Conservation (phyloP, 2,888 invertebrate species). For the Cenopis cana region DNA sequence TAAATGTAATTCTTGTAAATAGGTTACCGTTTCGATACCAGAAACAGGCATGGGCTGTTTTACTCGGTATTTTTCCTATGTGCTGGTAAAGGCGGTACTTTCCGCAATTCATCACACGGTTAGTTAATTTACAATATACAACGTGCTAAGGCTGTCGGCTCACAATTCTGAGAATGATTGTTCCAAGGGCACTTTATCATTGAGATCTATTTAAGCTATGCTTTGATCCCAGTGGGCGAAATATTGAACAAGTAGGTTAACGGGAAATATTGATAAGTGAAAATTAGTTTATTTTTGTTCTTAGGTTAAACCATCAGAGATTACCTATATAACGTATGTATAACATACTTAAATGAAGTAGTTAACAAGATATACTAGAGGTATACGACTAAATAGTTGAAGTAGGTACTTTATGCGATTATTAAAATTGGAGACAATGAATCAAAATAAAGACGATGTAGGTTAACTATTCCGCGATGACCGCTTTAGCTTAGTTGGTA, state of each 20-base stretch:
- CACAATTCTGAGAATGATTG: constrained; percentile 51
- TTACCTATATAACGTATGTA: background rate
- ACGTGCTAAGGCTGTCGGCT: constrained; percentile 56
- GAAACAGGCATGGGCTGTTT: constrained; percentile 18
- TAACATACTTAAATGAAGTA: too few relatives aligned
- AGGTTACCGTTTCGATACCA: background rate
- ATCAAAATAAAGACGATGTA: too few relatives aligned
- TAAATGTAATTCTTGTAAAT: constrained; percentile 25
- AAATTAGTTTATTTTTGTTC: background rate
- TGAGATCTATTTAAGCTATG: constrained; percentile 26
- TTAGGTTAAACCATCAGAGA: background rate
- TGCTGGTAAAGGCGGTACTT: constrained; percentile 62
- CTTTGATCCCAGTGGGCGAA: constrained; percentile 18
- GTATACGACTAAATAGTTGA: background rate
- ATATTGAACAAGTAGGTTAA: background rate
- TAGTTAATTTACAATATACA: constrained; percentile 70
- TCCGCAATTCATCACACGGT: constrained; percentile 75
- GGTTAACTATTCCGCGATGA: too few relatives aligned
- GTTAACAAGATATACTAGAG: too few relatives aligned
- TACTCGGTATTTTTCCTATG: constrained; percentile 61
- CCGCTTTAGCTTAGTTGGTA: too few relatives aligned
- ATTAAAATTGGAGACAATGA: too few relatives aligned
- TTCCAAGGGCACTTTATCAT: constrained; percentile 51
- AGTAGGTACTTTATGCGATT: too few relatives aligned
- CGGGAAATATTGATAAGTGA: background rate